Evolutionary conservation across 2,113 vertebrate species (phyloP).

Genomic region (Odontesthes bonariensis): DNA sequence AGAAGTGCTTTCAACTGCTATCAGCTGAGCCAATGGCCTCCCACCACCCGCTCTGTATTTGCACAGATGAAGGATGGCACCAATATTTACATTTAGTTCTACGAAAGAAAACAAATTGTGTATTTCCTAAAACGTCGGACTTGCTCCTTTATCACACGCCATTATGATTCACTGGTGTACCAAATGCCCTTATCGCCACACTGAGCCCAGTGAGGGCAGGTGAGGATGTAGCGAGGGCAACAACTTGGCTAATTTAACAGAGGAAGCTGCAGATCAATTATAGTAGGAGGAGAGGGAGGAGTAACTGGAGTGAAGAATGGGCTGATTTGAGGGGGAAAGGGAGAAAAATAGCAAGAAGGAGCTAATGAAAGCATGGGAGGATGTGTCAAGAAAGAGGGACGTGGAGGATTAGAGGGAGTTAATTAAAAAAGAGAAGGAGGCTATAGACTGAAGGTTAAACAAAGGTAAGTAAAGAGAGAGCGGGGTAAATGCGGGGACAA

Average conservation of each 20-base stretch:
- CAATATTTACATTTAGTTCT: neutral
- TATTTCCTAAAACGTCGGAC: neutral
- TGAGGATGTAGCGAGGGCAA: neutral
- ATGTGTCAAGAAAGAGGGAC: constrained; percentile 46
- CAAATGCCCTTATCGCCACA: constrained; percentile 7
- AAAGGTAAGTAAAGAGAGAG: constrained; percentile 47
- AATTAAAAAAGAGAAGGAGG: constrained; percentile 59
- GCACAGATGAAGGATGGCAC: neutral
- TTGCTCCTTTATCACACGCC: neutral
- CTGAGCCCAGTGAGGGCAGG: constrained; percentile 18
- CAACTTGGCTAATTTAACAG: constrained; percentile 5
- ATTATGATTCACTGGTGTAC: neutral
- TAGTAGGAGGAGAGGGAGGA: constrained; percentile 5
- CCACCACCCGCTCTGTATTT: neutral
- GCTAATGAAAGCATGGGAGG: constrained; percentile 57
- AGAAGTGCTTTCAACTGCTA: neutral
- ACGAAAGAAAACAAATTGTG: neutral
- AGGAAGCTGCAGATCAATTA: neutral
- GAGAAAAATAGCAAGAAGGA: constrained; percentile 10
- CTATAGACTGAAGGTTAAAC: constrained; percentile 43
- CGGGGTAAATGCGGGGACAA: neutral
- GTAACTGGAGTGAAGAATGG: constrained; percentile 37
- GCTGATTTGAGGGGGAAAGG: constrained; percentile 8
- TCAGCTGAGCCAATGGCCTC: neutral
- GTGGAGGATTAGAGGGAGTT: constrained; percentile 60